Base-by-base conservation (phyloP, 2,113 vertebrate genomes). In the Cichladusa arquata region DNA sequence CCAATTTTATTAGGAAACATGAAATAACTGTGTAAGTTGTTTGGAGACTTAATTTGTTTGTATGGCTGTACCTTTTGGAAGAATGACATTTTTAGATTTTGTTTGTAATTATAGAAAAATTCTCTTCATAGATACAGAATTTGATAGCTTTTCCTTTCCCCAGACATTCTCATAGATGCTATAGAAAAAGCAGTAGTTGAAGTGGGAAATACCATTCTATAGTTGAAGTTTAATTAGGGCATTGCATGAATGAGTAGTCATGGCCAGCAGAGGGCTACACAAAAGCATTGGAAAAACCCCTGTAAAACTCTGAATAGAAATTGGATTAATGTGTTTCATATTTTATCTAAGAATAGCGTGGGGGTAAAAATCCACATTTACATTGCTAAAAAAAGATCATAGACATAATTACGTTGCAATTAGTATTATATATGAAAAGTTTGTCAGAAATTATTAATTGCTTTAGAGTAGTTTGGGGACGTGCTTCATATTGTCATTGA, bases 201-300 rank as follows among this genome's bases (percentile, higher is more conserved):
- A 71, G 29, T n/a, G 26, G 25, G 25, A 71, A 82, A 62, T 71
- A 26, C 29, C 14, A 12, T 34, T 56, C 42, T 88, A 0, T 48
- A 58, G 13, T 17, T 66, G 22, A 56, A 31, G 23, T 29, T 61
- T 23, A 33, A 28, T 44, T 88, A 14, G 10, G 36, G 8, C 19
- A 4, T 26, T 45, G 44, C 3, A 0, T 50, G 60, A 51, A 20
- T 38, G 38, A 17, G 28, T 58, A 38, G 33, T 51, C 2, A 0
- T 38, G 26, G 38, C 45, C 69, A 88, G 60, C 69, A 88, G 86
- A 81, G 60, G 86, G 51, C 86, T 88, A 9, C 4, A 33, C 53
- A 50, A 50, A 66, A 58, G 44, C 36, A 5, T 26, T 73, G 58
- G 22, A 29, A 50, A 66, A 81, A 51, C 4, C 2, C 26, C 4